phyloP scores from a whole-genome alignment of 2,888 invertebrate species.

The Teleogryllus oceanicus region DNA sequence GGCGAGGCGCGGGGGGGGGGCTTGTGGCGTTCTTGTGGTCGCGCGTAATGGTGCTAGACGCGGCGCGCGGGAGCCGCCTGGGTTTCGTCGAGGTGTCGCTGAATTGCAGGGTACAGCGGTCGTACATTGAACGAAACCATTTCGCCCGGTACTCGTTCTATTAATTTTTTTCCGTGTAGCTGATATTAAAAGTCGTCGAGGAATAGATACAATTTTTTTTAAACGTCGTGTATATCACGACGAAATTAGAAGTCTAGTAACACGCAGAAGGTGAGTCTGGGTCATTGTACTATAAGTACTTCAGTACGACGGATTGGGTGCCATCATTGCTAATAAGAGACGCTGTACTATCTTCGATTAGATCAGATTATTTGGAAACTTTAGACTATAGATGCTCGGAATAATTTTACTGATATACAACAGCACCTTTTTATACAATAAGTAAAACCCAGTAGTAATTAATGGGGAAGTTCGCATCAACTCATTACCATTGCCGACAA shows the following conservation, averaged over 20 bases:
- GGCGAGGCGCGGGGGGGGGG: not conserved
- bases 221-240: not conserved
- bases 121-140: not conserved
- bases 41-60: not conserved
- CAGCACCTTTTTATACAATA: too few relatives aligned
- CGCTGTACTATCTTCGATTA: too few relatives aligned
- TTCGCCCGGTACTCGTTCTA: not conserved
- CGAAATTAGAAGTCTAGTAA: not conserved
- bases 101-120: not conserved
- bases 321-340: too few relatives aligned
- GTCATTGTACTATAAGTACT: too few relatives aligned
- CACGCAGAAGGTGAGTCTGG: too few relatives aligned
- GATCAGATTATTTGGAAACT: too few relatives aligned
- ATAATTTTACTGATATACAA: too few relatives aligned
- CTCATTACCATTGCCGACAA: too few relatives aligned
- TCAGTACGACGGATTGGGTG: too few relatives aligned
- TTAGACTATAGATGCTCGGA: too few relatives aligned
- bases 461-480: too few relatives aligned
- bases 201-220: not conserved
- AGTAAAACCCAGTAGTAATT: too few relatives aligned
- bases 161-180: not conserved
- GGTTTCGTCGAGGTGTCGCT: slow-evolving; percentile 18
- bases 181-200: not conserved
- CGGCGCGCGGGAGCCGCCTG: not conserved
- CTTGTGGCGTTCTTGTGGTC: not conserved